Evolutionary conservation across 2,113 vertebrate species (phyloP).

Genomic region (Grammomys surdaster): DNA sequence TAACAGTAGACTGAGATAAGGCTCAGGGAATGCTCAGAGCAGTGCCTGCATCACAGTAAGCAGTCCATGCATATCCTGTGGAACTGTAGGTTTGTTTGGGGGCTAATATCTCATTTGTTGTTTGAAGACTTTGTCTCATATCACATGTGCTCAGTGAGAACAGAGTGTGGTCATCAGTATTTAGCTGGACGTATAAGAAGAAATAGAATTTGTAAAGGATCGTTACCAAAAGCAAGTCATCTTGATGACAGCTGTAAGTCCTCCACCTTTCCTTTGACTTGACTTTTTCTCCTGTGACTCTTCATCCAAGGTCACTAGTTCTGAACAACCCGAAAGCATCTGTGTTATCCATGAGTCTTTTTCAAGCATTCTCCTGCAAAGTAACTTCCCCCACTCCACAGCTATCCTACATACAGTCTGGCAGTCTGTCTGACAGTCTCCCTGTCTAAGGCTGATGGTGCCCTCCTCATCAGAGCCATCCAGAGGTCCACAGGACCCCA

Average conservation of each 20-base stretch:
- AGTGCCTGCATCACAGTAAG: background rate
- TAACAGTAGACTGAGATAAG: background rate
- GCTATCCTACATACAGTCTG: background rate
- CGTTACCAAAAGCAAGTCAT: background rate
- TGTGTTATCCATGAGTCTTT: background rate
- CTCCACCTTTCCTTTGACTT: background rate
- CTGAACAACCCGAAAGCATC: background rate
- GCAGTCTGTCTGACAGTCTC: background rate
- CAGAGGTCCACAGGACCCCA: background rate
- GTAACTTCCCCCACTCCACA: background rate
- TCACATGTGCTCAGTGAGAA: background rate
- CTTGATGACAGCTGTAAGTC: background rate
- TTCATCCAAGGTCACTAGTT: background rate
- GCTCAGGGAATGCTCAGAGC: background rate
- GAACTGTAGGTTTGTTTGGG: background rate
- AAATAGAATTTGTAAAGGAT: background rate
- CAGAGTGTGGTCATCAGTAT: background rate
- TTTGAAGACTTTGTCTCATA: background rate
- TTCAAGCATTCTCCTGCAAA: background rate
- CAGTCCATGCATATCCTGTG: too few species aligned
- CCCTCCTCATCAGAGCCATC: background rate
- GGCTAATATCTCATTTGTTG: background rate
- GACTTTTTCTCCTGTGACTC: background rate
- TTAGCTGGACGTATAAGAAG: background rate
- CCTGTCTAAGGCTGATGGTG: background rate